Base-by-base conservation (phyloP, 1,140 invertebrate genomes). In the Sminthurinus signatus region DNA sequence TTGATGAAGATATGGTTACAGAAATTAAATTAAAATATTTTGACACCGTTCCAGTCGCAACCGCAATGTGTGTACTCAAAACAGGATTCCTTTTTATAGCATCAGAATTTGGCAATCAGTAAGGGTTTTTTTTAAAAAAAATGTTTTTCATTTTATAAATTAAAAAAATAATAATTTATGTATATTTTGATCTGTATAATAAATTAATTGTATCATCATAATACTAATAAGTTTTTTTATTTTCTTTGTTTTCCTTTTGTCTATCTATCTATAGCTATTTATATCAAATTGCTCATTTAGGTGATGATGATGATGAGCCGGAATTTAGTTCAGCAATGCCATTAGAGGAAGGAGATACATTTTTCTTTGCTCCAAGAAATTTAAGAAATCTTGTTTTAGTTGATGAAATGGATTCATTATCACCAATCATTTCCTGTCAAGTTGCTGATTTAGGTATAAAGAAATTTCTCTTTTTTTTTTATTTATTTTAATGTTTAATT, bases 11-110 rank as follows among this genome's bases (percentile, higher is more conserved):
- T 74, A 91, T 98, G 80, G 95, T 99, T 0, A 98, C 93, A 0
- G 96, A 99, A 80, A 98, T 99, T 61, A 95, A 96, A 75, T 77
- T 99, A 1, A 99, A 99, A 76, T 99, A 99, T 79, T 99, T 99
- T 79, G 97, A 99, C 75, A 99, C 97, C 21, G 94, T 98, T 2
- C 94, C 97, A 19, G 91, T 97, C 3, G 93, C 96, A 0, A 84
- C 89, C 1, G 84, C 93, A 1, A 91, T 99, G 89, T 98, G 94
- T 81, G 96, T 99, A 25, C 77, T 99, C 5, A 98, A 98, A 77
- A 98, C 96, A 63, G 97, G 97, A 3, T 99, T 99, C 75, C 79
- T 99, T 0, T 99, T 99, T 81, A 91, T 98, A 10, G 96, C 95
- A 3, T 91, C 92, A 50, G 97, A 99, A 81, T 99, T 99, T 86